Conservation (phyloP, 1,140 invertebrate genomes). For the Grapholita molesta region DNA sequence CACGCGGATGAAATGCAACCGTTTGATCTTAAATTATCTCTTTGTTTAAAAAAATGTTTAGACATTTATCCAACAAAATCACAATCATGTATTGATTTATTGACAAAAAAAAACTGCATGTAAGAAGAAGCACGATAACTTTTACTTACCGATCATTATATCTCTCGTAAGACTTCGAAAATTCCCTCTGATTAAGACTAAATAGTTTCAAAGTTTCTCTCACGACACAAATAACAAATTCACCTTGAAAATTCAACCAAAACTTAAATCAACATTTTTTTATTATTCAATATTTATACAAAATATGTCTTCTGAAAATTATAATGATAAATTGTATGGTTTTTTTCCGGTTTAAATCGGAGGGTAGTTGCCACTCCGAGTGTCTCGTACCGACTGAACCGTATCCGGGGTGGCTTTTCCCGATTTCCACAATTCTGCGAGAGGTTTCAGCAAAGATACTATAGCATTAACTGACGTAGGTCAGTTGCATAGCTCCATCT, state of each 20-base stretch:
- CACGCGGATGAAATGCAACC: not conserved
- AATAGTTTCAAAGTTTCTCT: slow-evolving; percentile 59
- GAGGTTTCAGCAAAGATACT: slow-evolving; percentile 14
- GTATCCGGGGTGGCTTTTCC: slow-evolving; percentile 60
- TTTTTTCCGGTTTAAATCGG: not conserved
- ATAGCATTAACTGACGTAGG: not conserved
- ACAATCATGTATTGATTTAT: not conserved
- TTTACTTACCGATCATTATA: slow-evolving; percentile 70
- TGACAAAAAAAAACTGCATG: not conserved
- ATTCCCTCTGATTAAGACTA: slow-evolving; percentile 45
- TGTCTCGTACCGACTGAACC: slow-evolving; percentile 65
- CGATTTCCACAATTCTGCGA: slow-evolving; percentile 28
- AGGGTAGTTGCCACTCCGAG: slow-evolving; percentile 50
- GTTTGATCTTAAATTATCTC: not conserved
- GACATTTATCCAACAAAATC: not conserved
- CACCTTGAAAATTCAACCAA: not conserved
- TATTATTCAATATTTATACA: not conserved
- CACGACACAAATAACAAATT: slow-evolving; percentile 19
- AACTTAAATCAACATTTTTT: slow-evolving; percentile 10
- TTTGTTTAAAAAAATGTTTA: not conserved
- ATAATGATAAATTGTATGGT: not conserved
- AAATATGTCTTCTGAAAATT: not conserved
- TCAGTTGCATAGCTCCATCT: slow-evolving; percentile 37
- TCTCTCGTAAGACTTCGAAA: slow-evolving; percentile 40
- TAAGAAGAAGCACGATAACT: slow-evolving; percentile 21